Evolutionary conservation across 2,113 vertebrate genomes (phyloP).

Genomic region (Okapia johnstoni): DNA sequence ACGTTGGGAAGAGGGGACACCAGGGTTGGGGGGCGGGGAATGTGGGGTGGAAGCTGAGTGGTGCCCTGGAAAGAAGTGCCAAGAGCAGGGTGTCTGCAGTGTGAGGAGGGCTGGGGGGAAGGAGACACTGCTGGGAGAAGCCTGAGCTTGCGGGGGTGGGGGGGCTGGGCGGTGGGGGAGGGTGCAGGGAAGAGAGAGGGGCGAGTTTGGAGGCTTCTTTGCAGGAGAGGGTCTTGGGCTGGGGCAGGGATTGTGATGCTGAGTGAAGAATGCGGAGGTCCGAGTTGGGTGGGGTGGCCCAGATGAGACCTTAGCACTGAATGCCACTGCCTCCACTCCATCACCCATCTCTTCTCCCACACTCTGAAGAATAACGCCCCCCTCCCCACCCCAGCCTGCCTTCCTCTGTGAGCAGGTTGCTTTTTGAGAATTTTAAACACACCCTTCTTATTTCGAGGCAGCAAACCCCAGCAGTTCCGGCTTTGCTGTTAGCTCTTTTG

Average conservation of each 20-base stretch:
- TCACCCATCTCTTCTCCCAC: background rate
- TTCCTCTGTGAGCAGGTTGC: slow-evolving; percentile 73
- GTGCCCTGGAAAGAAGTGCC: background rate
- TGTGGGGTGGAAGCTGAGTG: background rate
- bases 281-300: background rate
- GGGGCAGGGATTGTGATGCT: background rate
- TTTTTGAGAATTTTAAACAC: slow-evolving; percentile 76
- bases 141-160: background rate
- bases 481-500: slow-evolving; percentile 71
- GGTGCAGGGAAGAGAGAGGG: background rate
- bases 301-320: background rate
- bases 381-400: background rate
- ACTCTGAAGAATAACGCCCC: background rate
- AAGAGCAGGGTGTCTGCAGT: background rate
- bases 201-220: background rate
- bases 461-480: slow-evolving; percentile 73
- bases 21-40: background rate
- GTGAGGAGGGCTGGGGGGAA: background rate
- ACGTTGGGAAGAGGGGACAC: background rate
- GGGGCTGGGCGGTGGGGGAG: background rate
- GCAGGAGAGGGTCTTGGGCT: background rate
- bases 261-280: background rate
- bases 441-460: slow-evolving; percentile 68
- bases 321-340: background rate
- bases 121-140: background rate